A percentile compares a stretch with the other conserved stretches of the same genome.
Evolutionary conservation across 2,113 vertebrate genomes (phyloP).

Genomic region (Ictidomys tridecemlineatus): DNA sequence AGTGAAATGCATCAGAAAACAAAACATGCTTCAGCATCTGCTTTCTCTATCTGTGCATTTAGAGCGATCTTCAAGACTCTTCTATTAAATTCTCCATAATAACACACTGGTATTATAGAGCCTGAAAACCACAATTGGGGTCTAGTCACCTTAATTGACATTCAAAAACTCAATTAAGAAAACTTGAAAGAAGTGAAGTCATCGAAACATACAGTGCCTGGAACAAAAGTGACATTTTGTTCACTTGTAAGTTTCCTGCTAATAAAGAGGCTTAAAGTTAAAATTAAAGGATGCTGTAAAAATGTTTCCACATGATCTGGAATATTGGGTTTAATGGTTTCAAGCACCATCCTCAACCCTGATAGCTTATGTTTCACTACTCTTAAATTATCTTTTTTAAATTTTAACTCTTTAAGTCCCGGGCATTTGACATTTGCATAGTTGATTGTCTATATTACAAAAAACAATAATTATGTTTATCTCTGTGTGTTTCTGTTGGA

Average conservation of each 20-base stretch:
- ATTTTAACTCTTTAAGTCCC: neutral
- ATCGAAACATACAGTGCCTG: neutral
- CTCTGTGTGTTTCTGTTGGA: neutral
- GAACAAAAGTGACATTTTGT: neutral
- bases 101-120: neutral
- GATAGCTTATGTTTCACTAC: neutral
- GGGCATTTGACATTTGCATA: neutral
- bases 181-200: neutral
- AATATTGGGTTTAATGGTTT: neutral
- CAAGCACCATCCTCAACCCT: fast-evolving
- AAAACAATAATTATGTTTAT: neutral
- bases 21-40: neutral
- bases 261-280: neutral
- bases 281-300: neutral
- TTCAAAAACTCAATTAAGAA: neutral
- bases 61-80: neutral
- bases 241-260: neutral
- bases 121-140: neutral
- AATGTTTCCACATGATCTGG: neutral
- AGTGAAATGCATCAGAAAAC: neutral
- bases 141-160: neutral
- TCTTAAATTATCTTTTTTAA: neutral
- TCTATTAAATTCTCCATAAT: neutral
- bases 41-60: neutral
- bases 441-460: neutral